Base-by-base conservation (phyloP, 2,888 invertebrate species). In the Sinopyrophorus schimmeli region DNA sequence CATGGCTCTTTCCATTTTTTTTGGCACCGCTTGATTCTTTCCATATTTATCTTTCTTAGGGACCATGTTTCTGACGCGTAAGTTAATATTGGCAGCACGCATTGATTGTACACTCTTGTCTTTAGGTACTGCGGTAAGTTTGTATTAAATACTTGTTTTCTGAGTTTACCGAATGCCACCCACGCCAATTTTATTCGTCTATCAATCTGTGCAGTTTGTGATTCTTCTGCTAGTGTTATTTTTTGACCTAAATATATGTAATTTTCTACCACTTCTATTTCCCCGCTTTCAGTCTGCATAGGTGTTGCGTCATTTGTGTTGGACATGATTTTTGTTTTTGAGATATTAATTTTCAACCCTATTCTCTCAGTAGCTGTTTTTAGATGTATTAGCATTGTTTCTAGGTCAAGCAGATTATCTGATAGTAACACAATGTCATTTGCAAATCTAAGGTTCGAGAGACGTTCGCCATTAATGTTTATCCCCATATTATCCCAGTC, bases 41-140 rank as follows among this genome's bases (percentile, higher is more conserved):
- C n/a, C n/a, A n/a, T n/a, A n/a, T n/a, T 3, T 27, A 24, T 18
- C 11, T 27, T 38, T 7, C 17, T 38, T 6, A 38, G 11, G 1
- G 17, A 10, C 38, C 38, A 17, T 26, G 38, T 38, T 17, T 38
- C 38, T 2, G 10, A 10, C 17, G 17, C 37, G 10, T 37, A 37
- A 12, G 37, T 24, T n/a, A 11, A 5, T 2, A 37, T 18, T 16
- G 37, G 37, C 11, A 37, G 26, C 9, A 37, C 17, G 18, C 26
- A 37, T 10, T 37, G 12, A 7, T 24, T 26, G 26, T 26, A 37
- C 1, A 11, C 18, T 26, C 16, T 37, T 37, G 37, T 26, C 15
- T 17, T 38, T 27, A 27, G 12, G 5, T 17, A 18, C 11, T 24
- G 9, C 18, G 27, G 18, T 16, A 37, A n/a, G n/a, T 27, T 5